These are phyloP conservation scores for Chymomyza fuscimana DNA, from an alignment of 2,888 invertebrate species.

Conservation along the genomic window DNA sequence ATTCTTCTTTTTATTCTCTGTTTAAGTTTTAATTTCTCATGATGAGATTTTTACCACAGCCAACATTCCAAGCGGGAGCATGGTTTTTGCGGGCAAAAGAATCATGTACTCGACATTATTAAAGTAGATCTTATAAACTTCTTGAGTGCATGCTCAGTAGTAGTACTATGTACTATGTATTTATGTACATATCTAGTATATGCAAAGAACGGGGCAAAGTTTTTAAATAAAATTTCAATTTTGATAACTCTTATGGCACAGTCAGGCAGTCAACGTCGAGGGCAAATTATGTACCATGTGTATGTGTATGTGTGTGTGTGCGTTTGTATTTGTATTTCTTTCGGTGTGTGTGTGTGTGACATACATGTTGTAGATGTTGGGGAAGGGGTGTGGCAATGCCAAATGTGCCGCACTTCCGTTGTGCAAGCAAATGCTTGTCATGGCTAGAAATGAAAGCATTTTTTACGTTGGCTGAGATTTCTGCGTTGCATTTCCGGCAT, in stretches of 20 bases:
- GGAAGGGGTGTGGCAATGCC: constrained; percentile 15
- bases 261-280: constrained; percentile 17
- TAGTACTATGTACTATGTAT: neutral
- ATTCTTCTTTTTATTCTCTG: constrained; percentile 14
- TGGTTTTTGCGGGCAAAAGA: constrained; percentile 17
- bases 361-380: constrained; percentile 14
- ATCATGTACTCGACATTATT: constrained; percentile 72
- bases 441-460: constrained; percentile 53
- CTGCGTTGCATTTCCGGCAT: constrained; percentile 66
- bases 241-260: constrained; percentile 66
- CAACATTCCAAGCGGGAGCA: constrained; percentile 13
- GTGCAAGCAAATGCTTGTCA: constrained; percentile 5
- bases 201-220: constrained; percentile 53
- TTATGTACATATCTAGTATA: neutral
- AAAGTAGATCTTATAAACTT: constrained; percentile 70
- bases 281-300: constrained; percentile 6
- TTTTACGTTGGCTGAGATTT: constrained; percentile 60
- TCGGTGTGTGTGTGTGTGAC: neutral
- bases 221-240: constrained; percentile 73
- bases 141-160: constrained; percentile 44
- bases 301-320: constrained; percentile 4
- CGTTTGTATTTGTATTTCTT: constrained; percentile 1
- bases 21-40: constrained; percentile 69
- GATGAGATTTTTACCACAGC: constrained; percentile 59
- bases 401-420: constrained; percentile 47